Conservation (phyloP, 2,888 invertebrate genomes). For the Caenorhabditis imperialis region DNA sequence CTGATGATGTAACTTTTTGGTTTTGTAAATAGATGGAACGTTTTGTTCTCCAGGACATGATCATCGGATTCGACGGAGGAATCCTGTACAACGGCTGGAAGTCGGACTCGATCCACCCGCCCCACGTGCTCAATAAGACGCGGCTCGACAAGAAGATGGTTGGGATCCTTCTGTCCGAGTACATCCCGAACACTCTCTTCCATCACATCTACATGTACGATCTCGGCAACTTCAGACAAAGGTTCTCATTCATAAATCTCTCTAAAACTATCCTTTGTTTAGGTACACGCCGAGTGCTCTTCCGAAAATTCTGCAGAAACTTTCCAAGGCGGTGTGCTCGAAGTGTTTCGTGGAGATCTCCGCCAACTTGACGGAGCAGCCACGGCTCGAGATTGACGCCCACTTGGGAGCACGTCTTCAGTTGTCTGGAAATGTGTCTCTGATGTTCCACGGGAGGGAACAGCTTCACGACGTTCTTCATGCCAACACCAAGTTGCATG, state of each 20-base stretch:
- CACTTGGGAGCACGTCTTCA: slow-evolving; percentile 68
- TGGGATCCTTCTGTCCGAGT: slow-evolving; percentile 74
- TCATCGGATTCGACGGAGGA: slow-evolving; percentile 76
- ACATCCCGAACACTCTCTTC: slow-evolving; percentile 75
- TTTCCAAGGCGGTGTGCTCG: slow-evolving; percentile 71
- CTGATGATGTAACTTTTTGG: slow-evolving; percentile 55
- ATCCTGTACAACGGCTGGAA: slow-evolving; percentile 68
- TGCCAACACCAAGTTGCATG: slow-evolving; percentile 69
- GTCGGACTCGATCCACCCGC: slow-evolving; percentile 50
- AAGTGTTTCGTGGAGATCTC: slow-evolving; percentile 72
- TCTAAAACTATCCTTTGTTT: slow-evolving; percentile 2
- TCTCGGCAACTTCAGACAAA: slow-evolving; percentile 65
- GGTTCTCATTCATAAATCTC: too few species aligned
- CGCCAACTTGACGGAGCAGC: slow-evolving; percentile 72
- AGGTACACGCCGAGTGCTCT: slow-evolving; percentile 58
- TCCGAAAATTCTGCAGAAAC: slow-evolving; percentile 69
- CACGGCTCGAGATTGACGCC: slow-evolving; percentile 70
- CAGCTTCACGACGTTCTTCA: slow-evolving; percentile 69
- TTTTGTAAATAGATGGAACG: not conserved
- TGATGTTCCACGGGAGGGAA: slow-evolving; percentile 66
- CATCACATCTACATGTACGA: slow-evolving; percentile 71
- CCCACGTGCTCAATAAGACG: slow-evolving; percentile 55
- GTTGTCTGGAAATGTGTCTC: slow-evolving; percentile 63
- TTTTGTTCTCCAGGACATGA: slow-evolving; percentile 66
- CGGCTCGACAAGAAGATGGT: slow-evolving; percentile 69